A percentile compares a stretch with the other conserved stretches of the same genome.
phyloP scores from a whole-genome alignment of 2,888 invertebrate genomes.

The Thelaira solivaga region DNA sequence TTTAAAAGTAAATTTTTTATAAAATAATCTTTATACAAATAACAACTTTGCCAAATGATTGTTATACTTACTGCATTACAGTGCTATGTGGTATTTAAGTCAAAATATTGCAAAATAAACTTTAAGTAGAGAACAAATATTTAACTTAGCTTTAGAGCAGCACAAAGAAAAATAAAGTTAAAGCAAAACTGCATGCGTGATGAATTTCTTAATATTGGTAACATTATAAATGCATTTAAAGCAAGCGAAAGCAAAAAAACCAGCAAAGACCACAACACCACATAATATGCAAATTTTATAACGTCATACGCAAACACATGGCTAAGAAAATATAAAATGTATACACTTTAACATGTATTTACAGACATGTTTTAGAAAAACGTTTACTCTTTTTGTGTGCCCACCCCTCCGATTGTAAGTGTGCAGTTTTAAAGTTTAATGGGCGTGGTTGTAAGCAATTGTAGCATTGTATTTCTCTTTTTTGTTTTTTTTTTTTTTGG shows the following conservation, averaged over 20 bases:
- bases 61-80: too few species aligned
- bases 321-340: not conserved
- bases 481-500: not conserved
- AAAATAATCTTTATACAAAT: too few species aligned
- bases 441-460: constrained; percentile 26
- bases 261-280: constrained; percentile 23
- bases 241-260: not conserved
- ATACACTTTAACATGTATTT: not conserved
- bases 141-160: not conserved
- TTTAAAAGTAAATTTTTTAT: too few species aligned
- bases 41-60: too few species aligned
- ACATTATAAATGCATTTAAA: constrained; percentile 38
- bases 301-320: constrained; percentile 18
- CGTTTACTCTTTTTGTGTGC: not conserved
- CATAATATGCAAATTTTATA: constrained; percentile 45
- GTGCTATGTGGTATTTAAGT: not conserved
- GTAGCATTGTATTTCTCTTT: not conserved
- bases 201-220: constrained; percentile 38
- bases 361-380: constrained; percentile 1
- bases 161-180: not conserved
- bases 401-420: not conserved
- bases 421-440: not conserved
- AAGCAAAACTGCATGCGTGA: constrained; percentile 39
- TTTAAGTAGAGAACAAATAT: not conserved
- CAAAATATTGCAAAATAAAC: not conserved